Percentiles rank a stretch among this genome's conserved stretches.
phyloP scores from a whole-genome alignment of 1,140 invertebrate species.

The Drosophila quadrilineata region DNA sequence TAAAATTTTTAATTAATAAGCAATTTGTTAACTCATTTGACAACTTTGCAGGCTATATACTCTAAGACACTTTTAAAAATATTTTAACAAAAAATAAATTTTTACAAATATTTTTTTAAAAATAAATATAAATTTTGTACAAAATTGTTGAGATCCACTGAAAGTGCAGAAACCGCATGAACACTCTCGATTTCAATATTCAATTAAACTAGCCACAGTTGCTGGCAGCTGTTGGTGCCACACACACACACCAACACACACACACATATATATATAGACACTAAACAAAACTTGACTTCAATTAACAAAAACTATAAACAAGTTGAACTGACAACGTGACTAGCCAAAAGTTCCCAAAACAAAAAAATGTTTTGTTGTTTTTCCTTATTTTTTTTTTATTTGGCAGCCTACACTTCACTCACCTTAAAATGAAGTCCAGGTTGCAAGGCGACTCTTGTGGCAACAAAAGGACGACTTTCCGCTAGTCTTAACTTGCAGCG shows the following conservation, averaged over 20 bases:
- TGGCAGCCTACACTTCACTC: conserved; percentile 17
- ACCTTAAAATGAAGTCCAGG: conserved; percentile 51
- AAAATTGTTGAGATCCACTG: conserved; percentile 10
- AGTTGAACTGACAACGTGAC: conserved; percentile 21
- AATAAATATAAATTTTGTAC: neutral
- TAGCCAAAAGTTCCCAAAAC: conserved; percentile 10
- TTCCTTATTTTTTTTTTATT: neutral
- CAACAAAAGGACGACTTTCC: conserved; percentile 34
- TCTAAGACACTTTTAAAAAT: neutral
- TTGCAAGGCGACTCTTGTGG: neutral
- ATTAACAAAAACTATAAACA: conserved; percentile 68
- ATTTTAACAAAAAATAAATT: neutral
- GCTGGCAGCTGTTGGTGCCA: conserved; percentile 7
- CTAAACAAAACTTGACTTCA: conserved; percentile 45
- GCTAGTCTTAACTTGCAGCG: conserved; percentile 27
- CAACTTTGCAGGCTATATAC: no score
- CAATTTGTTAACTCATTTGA: no score
- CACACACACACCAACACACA: no score
- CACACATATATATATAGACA: no score
- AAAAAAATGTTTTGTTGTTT: conserved; percentile 4
- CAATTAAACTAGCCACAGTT: conserved; percentile 71
- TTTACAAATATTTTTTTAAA: neutral
- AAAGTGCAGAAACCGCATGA: neutral
- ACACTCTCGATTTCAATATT: conserved; percentile 42
- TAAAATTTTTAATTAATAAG: no score